A percentile compares a stretch with the other conserved stretches of the same genome.
These are phyloP conservation scores for Leptopilina myrica DNA, from an alignment of 2,888 invertebrate genomes.

Conservation along the genomic window DNA sequence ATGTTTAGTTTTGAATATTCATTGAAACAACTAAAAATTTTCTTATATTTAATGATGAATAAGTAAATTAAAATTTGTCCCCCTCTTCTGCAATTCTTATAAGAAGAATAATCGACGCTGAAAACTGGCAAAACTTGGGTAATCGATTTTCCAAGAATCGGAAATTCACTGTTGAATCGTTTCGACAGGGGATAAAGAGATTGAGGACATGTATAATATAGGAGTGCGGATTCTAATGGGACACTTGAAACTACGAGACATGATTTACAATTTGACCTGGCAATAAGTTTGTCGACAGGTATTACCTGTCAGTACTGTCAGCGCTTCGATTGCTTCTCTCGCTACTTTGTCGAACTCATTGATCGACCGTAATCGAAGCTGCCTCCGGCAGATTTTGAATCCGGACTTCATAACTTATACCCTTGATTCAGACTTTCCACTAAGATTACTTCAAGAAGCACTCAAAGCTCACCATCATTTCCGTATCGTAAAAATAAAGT, in stretches of 20 bases:
- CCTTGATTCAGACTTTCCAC: slow-evolving; percentile 27
- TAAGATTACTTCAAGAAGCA: slow-evolving; percentile 3
- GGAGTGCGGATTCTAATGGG: slow-evolving; percentile 58
- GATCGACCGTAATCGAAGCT: slow-evolving; percentile 51
- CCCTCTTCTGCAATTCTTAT: too few relatives aligned
- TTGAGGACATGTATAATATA: slow-evolving; percentile 31
- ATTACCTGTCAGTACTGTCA: slow-evolving; percentile 65
- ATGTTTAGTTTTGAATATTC: too few relatives aligned
- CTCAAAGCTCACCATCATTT: slow-evolving; percentile 2
- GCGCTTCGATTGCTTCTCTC: slow-evolving; percentile 59
- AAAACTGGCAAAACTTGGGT: too few relatives aligned
- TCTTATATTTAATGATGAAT: too few relatives aligned
- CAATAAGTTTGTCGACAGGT: slow-evolving; percentile 65
- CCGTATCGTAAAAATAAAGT: not conserved
- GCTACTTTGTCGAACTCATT: slow-evolving; percentile 61
- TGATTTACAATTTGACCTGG: slow-evolving; percentile 66
- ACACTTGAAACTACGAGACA: slow-evolving; percentile 61
- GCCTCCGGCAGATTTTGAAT: slow-evolving; percentile 18
- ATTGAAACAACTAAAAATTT: too few relatives aligned
- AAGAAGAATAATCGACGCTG: not conserved
- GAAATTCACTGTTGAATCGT: slow-evolving; percentile 37
- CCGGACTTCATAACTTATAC: not conserved
- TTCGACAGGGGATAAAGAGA: slow-evolving; percentile 1
- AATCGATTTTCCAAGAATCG: too few relatives aligned
- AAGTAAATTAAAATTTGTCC: too few relatives aligned